Evolutionary conservation across 2,113 vertebrate species (phyloP).

Genomic region (Oryzias celebensis): DNA sequence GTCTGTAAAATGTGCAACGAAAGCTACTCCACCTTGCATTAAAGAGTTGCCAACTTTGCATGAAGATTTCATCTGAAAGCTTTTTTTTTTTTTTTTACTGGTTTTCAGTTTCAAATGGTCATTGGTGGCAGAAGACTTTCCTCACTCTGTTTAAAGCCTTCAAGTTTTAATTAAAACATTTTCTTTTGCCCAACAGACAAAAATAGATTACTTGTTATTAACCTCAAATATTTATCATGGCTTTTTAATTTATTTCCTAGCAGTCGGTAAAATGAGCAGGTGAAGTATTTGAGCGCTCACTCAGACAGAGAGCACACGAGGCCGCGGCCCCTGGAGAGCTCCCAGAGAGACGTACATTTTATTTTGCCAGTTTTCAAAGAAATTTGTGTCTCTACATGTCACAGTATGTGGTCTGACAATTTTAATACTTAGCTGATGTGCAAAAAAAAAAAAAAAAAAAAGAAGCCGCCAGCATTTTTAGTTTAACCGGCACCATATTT

Average conservation of each 20-base stretch:
- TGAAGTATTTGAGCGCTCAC: slow-evolving; percentile 22
- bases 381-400: slow-evolving; percentile 45
- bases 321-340: slow-evolving; percentile 36
- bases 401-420: slow-evolving; percentile 52
- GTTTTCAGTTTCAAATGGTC: slow-evolving; percentile 22
- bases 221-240: slow-evolving; percentile 22
- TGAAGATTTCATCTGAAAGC: slow-evolving; percentile 50
- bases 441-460: slow-evolving; percentile 45
- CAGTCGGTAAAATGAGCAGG: slow-evolving; percentile 25
- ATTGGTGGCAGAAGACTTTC: slow-evolving; percentile 33
- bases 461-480: slow-evolving; percentile 58
- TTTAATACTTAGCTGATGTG: slow-evolving; percentile 67
- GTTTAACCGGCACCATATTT: slow-evolving; percentile 45
- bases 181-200: slow-evolving; percentile 1
- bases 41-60: slow-evolving; percentile 48
- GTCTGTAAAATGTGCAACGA: slow-evolving; percentile 54
- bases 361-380: slow-evolving; percentile 52
- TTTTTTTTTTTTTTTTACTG: slow-evolving; percentile 17
- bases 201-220: slow-evolving; percentile 23
- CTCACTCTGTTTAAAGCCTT: slow-evolving; percentile 20
- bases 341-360: slow-evolving; percentile 51
- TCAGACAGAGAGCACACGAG: slow-evolving; percentile 40
- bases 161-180: slow-evolving; percentile 16
- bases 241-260: neutral
- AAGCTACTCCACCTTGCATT: slow-evolving; percentile 45